Conservation (phyloP, 1,140 invertebrate genomes). For the Zaprionus davidi region DNA sequence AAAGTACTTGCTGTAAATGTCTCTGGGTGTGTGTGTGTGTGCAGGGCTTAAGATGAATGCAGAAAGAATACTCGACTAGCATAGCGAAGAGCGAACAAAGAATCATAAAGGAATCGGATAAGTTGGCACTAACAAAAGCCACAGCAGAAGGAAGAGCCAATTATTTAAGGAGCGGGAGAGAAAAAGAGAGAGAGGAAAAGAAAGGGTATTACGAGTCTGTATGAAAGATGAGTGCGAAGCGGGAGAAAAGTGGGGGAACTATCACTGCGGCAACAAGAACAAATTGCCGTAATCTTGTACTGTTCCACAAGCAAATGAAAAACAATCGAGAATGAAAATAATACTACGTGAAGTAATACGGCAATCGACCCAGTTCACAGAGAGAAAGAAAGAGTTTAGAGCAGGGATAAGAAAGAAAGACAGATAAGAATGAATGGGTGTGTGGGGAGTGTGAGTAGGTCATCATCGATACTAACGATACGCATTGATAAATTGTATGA, state of each 20-base stretch:
- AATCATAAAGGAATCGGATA: slow-evolving; percentile 6
- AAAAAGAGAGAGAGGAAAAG: neutral
- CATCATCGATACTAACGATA: neutral
- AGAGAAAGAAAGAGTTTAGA: neutral
- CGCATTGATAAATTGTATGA: neutral
- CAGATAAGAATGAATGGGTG: neutral
- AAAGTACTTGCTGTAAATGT: neutral
- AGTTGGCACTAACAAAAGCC: slow-evolving; percentile 8
- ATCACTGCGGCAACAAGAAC: neutral
- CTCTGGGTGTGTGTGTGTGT: slow-evolving; percentile 15
- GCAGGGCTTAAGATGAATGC: slow-evolving; percentile 4
- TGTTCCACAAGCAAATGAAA: neutral
- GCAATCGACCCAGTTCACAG: slow-evolving; percentile 1
- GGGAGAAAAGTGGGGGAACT: neutral
- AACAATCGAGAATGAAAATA: slow-evolving; percentile 3
- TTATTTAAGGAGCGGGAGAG: neutral
- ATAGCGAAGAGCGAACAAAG: slow-evolving; percentile 3
- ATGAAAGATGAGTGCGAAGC: neutral
- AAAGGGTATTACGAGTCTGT: neutral
- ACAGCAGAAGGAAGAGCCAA: neutral
- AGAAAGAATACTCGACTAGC: neutral
- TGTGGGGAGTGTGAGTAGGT: neutral
- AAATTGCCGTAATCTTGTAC: slow-evolving; percentile 7
- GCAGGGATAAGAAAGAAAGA: neutral
- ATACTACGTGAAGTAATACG: neutral